Conservation (phyloP, 2,888 invertebrate species). For the Eurytoma californica region DNA sequence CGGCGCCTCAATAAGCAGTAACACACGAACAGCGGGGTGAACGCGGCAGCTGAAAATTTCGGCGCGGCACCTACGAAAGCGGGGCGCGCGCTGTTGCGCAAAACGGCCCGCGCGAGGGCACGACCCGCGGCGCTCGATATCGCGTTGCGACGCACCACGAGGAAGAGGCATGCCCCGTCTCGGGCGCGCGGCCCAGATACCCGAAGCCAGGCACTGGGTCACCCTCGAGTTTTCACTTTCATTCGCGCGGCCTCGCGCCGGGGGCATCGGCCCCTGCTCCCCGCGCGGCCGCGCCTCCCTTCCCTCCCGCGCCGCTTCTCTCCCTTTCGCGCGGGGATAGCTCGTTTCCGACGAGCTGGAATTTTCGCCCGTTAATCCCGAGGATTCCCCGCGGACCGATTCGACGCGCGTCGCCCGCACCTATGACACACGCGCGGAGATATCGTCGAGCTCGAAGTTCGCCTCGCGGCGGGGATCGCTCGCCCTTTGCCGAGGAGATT, state of each 20-base stretch:
- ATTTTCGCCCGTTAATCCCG: conserved; percentile 1
- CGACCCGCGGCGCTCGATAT: too few species aligned
- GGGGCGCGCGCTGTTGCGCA: not conserved
- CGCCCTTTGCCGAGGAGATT: not conserved
- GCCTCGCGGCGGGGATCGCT: not conserved
- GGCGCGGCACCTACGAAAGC: not conserved
- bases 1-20: not conserved
- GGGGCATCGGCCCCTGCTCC: conserved; percentile 11
- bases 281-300: conserved; percentile 18
- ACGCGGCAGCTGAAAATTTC: not conserved
- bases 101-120: not conserved
- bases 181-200: conserved; percentile 67
- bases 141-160: not conserved
- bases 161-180: not conserved
- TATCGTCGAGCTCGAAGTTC: not conserved
- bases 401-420: too few species aligned
- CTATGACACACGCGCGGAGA: too few species aligned
- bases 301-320: not conserved
- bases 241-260: conserved; percentile 57
- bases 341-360: not conserved
- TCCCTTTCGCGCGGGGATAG: not conserved
- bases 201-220: conserved; percentile 69
- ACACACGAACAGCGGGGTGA: not conserved
- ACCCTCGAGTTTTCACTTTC: conserved; percentile 73
- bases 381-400: too few species aligned